Evolutionary conservation across 2,113 vertebrate genomes (phyloP).

Genomic region (Mormyrus lacerda): DNA sequence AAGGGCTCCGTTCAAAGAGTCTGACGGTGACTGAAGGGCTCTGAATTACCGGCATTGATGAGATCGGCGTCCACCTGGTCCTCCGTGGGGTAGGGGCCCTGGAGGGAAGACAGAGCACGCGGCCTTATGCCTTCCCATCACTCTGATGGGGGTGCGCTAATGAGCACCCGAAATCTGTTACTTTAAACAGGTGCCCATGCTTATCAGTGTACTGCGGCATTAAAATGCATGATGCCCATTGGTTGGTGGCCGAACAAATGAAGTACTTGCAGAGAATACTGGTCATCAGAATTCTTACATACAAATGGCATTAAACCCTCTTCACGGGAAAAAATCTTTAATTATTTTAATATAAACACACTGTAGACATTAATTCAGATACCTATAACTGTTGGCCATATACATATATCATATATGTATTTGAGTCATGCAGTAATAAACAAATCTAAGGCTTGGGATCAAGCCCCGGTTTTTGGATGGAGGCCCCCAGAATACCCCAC

Average conservation of each 20-base stretch:
- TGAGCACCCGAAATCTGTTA: background rate
- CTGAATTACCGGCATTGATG: constrained; percentile 85
- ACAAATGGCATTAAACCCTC: background rate
- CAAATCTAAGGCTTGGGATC: background rate
- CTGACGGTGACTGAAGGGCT: background rate
- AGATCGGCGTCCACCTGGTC: constrained; percentile 86
- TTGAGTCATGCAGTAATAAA: background rate
- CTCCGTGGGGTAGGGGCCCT: constrained; percentile 91
- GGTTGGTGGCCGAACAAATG: background rate
- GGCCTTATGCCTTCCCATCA: background rate
- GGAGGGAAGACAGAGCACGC: constrained; percentile 19
- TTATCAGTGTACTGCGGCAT: background rate
- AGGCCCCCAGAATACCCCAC: background rate
- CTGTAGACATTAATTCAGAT: background rate
- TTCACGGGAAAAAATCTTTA: background rate
- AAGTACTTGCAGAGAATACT: background rate
- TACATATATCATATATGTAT: background rate
- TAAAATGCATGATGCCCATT: background rate
- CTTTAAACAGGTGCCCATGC: background rate
- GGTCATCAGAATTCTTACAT: background rate
- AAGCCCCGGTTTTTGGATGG: background rate
- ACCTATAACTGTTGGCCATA: background rate
- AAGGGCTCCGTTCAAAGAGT: background rate
- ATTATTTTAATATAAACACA: background rate
- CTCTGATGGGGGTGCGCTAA: background rate